Base-by-base conservation (phyloP, 2,888 invertebrate species). In the Caenorhabditis uteleia region DNA sequence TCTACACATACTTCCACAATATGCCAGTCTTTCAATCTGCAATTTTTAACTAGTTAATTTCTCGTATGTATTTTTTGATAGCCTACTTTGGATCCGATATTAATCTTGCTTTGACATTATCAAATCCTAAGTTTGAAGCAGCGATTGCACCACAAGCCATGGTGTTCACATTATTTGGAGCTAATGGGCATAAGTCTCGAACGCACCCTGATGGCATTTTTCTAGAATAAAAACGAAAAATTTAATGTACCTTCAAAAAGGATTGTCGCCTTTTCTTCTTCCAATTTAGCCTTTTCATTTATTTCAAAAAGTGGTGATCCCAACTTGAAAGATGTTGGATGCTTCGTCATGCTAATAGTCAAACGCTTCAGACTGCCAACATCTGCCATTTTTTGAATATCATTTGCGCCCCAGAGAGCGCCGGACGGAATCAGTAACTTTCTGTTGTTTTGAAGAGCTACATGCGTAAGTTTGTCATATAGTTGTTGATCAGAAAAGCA, bases 121-220 rank as follows among this genome's bases (percentile, higher is more conserved):
- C 87, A 75, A 87, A 87, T 8, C 87, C 87, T 20, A 87, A 82
- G 65, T 84, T 86, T 65, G 84, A 84, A 4, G 85, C 87, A 1
- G 86, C 86, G 25, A 87, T 57, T 2, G 62, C 82, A 74, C 75
- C 88, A 3, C 86, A 87, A 16, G 88, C 87, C 87, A 88, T 88
- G 7, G 87, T 87, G 82, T 88, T 87, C 14, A 87, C 87, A 67
- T 88, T 88, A 77, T 87, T 87, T 2, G 88, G 87, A 4, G 88
- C 88, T 50, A 87, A 74, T 20, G 85, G 84, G 78, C 88, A 88
- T 5, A 88, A 75, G 6, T 79, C 83, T 31, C 87, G 80, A 0
- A 87, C 87, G 10, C 86, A 84, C 18, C 87, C 87, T 86, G 64
- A 49, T 36, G 23, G 0, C 18, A 42, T 21, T 14, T 27, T 44